A percentile compares a stretch with the other conserved stretches of the same genome.
phyloP scores from a whole-genome alignment of 1,140 invertebrate genomes.

The Zaprionus davidi region DNA sequence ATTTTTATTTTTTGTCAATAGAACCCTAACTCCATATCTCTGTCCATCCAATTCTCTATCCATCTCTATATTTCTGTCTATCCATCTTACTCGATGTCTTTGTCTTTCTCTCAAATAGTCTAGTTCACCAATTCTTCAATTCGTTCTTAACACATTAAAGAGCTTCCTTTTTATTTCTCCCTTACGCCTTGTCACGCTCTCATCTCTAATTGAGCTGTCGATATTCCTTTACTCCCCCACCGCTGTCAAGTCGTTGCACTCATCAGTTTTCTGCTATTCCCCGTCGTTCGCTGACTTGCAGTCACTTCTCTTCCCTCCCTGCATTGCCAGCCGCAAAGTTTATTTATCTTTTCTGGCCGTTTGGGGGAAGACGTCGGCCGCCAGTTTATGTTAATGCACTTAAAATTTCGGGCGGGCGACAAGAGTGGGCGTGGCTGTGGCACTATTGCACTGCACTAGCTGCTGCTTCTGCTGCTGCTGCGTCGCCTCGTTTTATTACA shows the following conservation, averaged over 20 bases:
- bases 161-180: neutral
- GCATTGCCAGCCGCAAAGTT: slow-evolving; percentile 48
- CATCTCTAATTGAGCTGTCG: slow-evolving; percentile 42
- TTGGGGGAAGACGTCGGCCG: slow-evolving; percentile 12
- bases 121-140: neutral
- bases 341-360: slow-evolving; percentile 65
- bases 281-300: neutral
- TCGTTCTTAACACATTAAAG: too few species aligned
- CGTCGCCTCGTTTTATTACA: slow-evolving; percentile 77
- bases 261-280: slow-evolving; percentile 52
- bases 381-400: slow-evolving; percentile 80
- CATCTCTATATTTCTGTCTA: too few species aligned
- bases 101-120: neutral
- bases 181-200: slow-evolving; percentile 11
- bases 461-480: slow-evolving; percentile 52
- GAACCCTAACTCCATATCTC: too few species aligned
- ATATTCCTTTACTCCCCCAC: slow-evolving; percentile 45
- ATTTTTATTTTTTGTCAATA: too few species aligned
- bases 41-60: too few species aligned
- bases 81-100: neutral
- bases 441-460: slow-evolving; percentile 40
- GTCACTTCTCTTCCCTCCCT: neutral
- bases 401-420: slow-evolving; percentile 68
- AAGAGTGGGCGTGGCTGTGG: slow-evolving; percentile 47
- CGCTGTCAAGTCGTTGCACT: slow-evolving; percentile 78